Base-by-base conservation (phyloP, 2,888 invertebrate genomes). In the Brachylomia viminalis region DNA sequence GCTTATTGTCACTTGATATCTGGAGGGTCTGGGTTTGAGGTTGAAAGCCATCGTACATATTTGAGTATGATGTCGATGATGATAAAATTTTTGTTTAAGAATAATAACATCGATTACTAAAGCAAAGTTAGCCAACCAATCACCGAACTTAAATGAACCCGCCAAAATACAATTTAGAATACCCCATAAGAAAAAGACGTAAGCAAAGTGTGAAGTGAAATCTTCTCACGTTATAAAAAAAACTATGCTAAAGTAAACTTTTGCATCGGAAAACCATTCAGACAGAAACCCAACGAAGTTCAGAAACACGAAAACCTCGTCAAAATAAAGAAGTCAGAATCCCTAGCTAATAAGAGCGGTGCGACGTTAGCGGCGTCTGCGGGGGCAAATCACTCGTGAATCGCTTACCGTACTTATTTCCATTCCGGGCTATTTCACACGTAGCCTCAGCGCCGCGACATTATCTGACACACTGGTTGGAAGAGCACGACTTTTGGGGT, bases 361-460 rank as follows among this genome's bases (percentile, higher is more conserved):
- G 78, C 65, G 75, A 72, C 68, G 86, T 81, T 87, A 79, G 82
- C 79, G 79, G 84, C 72, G 80, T 77, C 83, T 82, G 85, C 68
- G 79, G 81, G 80, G 83, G 85, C 90, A 89, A 92, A 91, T 92
- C 92, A 89, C 79, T 89, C 89, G 91, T 87, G 91, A 91, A 90
- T 85, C 89, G 92, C 90, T 90, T 88, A 89, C 89, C 88, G 87
- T 80, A 88, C 91, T 91, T 90, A 90, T 91, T 92, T 87, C 89
- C 88, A 88, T 92, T 92, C 91, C 91, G 77, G 79, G 86, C 91
- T 92, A 89, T 92, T 92, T 89, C 90, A 91, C 91, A 87, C 87
- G 87, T 82, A 83, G 81, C 88, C 78, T 78, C 83, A 75, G 74
- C 75, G 77, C 75, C 73, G 77, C 73, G 84, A 80, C 81, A 86